Evolutionary conservation across 2,113 vertebrate species (phyloP), one percentile per base, ranked within the genome.

Genomic region (Oceanites oceanicus): DNA sequence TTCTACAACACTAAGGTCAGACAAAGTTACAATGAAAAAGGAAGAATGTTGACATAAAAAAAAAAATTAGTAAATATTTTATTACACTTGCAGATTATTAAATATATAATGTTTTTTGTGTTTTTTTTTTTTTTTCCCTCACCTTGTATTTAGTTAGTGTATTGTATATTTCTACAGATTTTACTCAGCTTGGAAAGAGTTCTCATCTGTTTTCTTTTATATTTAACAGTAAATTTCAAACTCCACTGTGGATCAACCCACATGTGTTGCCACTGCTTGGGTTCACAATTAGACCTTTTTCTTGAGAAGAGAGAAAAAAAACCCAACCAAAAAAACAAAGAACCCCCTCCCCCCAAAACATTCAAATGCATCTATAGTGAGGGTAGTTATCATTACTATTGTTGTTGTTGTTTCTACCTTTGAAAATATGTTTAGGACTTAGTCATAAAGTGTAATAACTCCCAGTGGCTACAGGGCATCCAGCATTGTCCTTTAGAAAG

Each of bases 251-350:
- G 55, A 50, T 68, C 20, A 45, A 26, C 29, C 18, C 11, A 45
- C 25, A 23, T 3, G 1, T 36, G 9, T 40, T 11, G 1, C 7
- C 10, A 20, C 8, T 83, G 2, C 19, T 56, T 73, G 1, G 32
- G 25, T 83, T 88, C 40, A 65, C 8, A 58, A 9, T 42, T 27
- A 90, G 22, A 47, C 1, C 13, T 47, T 73, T 67, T 52, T 45
- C 14, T 12, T 19, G 6, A 58, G 36, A 84, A 70, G 4, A 61
- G 8, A 73, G 34, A 2, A 0, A n/a, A 63, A 47, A 70, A 47
- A 59, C 25, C 1, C 7, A 36, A 13, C 13, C 10, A 27, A 10
- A 6, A 26, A 70, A 27, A 29, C 10, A 27, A 65, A 40, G 11
- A 30, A 49, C 42, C 42, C 45, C 45, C 49, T 12, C 8, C 45